Evolutionary conservation across 2,113 vertebrate species (phyloP), one percentile per base, ranked within the genome.

Genomic region (Pachycephala philippinensis): DNA sequence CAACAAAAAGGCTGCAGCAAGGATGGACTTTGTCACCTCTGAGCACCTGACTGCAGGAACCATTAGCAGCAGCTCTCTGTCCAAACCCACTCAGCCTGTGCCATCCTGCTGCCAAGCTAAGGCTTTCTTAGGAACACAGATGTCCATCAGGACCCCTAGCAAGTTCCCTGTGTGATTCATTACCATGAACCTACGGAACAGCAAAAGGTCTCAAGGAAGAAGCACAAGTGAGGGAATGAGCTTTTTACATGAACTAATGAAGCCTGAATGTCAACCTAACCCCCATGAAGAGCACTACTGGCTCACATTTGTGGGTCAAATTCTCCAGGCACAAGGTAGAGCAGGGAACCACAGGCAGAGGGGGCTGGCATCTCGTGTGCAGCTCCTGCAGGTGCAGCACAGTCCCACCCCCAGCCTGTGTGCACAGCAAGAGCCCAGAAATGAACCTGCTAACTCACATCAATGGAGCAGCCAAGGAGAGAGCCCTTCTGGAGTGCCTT

Each of bases 401-500:
- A 4, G 40, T 10, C 27, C 47, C 47, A 37, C 3, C 7, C 20
- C 10, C 21, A 37, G 47, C 35, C 42, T 3, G 1, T 30, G 27
- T 1, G 5, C 39, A 16, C 17, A 60, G 76, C 11, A 15, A 59
- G 69, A 49, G 39, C 22, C 60, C 68, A 79, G 75, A 20, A 87
- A 33, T 5, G 23, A 80, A 24, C 19, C 12, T 9, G 15, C 65
- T 88, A 47, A 98, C 98, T 98, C 94, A 99, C 99, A 2, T 99
- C 99, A 6, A 99, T 99, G 74, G 99, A 99, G 94, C 99, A 99
- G 90, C 99, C 99, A 13, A 99, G 97, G 54, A 99, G 98, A 3
- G 99, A 98, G 27, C 99, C 99, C 10, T 98, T 98, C 76, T 98
- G 98, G 92, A 99, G 97, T 3, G 99, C 99, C 90, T 99, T 99